Conservation (phyloP, 2,113 vertebrate genomes). For the Labeo catla region DNA sequence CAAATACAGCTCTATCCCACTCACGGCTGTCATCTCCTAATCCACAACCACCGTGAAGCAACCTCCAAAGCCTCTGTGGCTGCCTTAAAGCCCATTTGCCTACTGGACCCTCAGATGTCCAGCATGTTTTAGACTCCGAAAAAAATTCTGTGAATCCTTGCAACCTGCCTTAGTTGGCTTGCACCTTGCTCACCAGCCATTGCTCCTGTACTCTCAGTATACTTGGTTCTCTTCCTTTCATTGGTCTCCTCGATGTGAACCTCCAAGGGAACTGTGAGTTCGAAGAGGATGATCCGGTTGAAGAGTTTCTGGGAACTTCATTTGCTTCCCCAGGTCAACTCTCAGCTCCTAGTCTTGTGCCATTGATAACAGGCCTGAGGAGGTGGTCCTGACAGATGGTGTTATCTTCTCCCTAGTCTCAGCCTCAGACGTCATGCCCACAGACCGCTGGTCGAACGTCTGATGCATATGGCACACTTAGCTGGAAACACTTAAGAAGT, state of each 20-base stretch:
- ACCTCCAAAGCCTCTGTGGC: background rate
- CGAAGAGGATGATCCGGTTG: background rate
- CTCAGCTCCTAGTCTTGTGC: too few relatives aligned
- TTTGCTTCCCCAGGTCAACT: background rate
- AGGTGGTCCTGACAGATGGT: background rate
- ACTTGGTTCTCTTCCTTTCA: too few relatives aligned
- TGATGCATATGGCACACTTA: too few relatives aligned
- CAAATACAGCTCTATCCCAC: too few relatives aligned
- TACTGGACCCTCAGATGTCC: background rate
- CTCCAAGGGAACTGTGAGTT: background rate
- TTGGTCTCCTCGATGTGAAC: background rate
- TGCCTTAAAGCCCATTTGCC: background rate
- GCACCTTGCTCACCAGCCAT: too few relatives aligned
- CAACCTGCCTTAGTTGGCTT: too few relatives aligned
- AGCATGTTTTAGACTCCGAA: background rate
- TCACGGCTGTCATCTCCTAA: background rate
- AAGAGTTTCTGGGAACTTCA: background rate
- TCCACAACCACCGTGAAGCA: background rate
- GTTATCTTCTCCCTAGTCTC: too few relatives aligned
- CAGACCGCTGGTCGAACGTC: too few relatives aligned
- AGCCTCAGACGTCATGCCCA: too few relatives aligned
- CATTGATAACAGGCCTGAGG: background rate
- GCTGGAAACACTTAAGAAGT: too few relatives aligned
- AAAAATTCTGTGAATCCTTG: too few relatives aligned
- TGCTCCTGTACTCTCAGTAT: too few relatives aligned